Evolutionary conservation across 92 coral and sea anemone genomes (phyloP), one percentile per base, ranked within the genome.

Genomic region (Paragorgia papillata): DNA sequence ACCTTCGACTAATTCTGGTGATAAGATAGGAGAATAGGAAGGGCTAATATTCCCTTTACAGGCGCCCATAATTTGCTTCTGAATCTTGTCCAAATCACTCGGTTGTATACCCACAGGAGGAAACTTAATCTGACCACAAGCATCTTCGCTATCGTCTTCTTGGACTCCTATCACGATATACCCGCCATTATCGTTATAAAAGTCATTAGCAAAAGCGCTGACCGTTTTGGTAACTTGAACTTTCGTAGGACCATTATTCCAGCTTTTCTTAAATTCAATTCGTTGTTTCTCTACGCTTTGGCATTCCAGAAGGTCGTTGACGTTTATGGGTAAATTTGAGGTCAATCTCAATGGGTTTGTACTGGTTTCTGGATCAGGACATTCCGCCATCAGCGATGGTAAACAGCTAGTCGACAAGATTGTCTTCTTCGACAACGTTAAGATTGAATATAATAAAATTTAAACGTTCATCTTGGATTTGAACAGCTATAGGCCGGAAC

Each of bases 151-250:
- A 44, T 86, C 69, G 15, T 89, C 85, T 33, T 89, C 92, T 62
- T 79, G 88, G 0, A 85, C 88, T 21, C 90, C 90, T n/a, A 89
- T 79, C 9, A 89, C 79, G 12, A 89, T 85, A 30, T 89, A 89
- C 18, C 92, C 92, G 19, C 92, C 92, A 61, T 89, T 89, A 68
- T 89, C 92, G 31, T 85, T 89, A 33, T 82, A 89, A 70, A 51
- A 86, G 69, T 89, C 92, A 67, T 89, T 89, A 1, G 92, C 92
- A 70, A 85, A 89, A 19, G 92, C 92, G 21, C 86, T 78, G 71
- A 89, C 86, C n/a, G 92, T 75, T 19, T 82, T 89, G 13, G 79
- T 9, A 15, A 89, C 73, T 79, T 89, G 92, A 86, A 84, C 64
- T 43, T 82, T 82, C 1, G 86, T 78, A 3, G 86, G 89, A 14